Conservation (phyloP, 2,797 vertebrate genomes). For the Cetoscarus ocellatus region DNA sequence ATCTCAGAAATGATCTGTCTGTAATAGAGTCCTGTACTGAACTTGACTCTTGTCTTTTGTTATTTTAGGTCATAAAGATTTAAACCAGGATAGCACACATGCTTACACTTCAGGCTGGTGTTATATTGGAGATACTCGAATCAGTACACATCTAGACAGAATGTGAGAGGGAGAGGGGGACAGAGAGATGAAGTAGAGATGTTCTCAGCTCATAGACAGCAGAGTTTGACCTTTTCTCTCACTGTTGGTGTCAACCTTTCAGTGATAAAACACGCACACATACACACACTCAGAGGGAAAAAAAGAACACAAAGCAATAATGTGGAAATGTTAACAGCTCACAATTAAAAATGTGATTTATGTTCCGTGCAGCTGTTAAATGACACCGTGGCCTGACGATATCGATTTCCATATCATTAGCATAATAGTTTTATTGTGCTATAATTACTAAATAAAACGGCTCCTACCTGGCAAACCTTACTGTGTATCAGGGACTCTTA, state of each 20-base stretch:
- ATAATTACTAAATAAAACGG: constrained; percentile 96
- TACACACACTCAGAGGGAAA: constrained; percentile 10
- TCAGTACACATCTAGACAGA: constrained; percentile 31
- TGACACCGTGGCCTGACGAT: constrained; percentile 80
- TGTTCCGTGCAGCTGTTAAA: constrained; percentile 82
- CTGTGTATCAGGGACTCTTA: constrained; percentile 95
- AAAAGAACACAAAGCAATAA: constrained; percentile 72
- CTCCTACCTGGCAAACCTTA: constrained; percentile 94
- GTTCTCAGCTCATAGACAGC: constrained; percentile 28
- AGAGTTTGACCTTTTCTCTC: constrained; percentile 74
- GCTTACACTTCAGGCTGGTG: constrained; percentile 21
- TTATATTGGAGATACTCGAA: constrained; percentile 53
- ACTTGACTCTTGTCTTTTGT: not conserved
- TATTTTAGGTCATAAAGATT: constrained; percentile 23
- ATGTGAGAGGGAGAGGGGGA: constrained; percentile 28
- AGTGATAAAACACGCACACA: constrained; percentile 36
- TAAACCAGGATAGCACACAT: constrained; percentile 4
- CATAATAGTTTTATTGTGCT: constrained; percentile 98
- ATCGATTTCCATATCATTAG: constrained; percentile 90
- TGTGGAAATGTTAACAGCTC: constrained; percentile 83
- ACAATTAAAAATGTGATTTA: constrained; percentile 88
- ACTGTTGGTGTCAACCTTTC: constrained; percentile 57
- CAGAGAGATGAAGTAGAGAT: constrained; percentile 43
- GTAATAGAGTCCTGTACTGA: too few relatives aligned
- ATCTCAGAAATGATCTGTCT: too few relatives aligned